phyloP scores from a whole-genome alignment of 2,888 invertebrate species.

The Microchrysa polita region DNA sequence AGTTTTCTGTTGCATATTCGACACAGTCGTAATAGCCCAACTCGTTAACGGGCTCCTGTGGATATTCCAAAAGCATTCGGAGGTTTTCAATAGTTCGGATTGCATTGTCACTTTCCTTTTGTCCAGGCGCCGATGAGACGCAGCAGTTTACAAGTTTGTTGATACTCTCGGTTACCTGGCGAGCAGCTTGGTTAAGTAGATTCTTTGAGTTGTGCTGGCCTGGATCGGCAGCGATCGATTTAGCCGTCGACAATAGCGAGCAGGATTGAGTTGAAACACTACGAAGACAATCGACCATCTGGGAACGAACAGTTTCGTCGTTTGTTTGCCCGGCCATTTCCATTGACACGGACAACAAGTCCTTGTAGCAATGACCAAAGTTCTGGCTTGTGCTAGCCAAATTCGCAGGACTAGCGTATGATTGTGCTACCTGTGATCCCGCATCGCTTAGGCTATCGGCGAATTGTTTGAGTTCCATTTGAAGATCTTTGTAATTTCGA shows the following conservation, averaged over 20 bases:
- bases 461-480: slow-evolving; percentile 83
- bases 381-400: slow-evolving; percentile 80
- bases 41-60: slow-evolving; percentile 87
- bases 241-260: slow-evolving; percentile 86
- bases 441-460: slow-evolving; percentile 87
- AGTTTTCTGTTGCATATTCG: slow-evolving; percentile 88
- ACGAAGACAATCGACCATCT: slow-evolving; percentile 87
- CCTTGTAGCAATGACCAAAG: slow-evolving; percentile 81
- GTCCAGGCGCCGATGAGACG: slow-evolving; percentile 91
- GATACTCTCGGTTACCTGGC: slow-evolving; percentile 91
- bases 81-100: slow-evolving; percentile 90
- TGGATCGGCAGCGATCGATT: slow-evolving; percentile 89
- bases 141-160: slow-evolving; percentile 79
- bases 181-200: slow-evolving; percentile 85
- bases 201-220: slow-evolving; percentile 91
- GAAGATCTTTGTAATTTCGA: slow-evolving; percentile 81
- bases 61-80: slow-evolving; percentile 82
- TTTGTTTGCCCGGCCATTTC: slow-evolving; percentile 86
- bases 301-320: slow-evolving; percentile 78
- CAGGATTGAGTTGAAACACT: slow-evolving; percentile 88
- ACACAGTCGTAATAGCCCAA: slow-evolving; percentile 93
- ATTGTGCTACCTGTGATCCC: slow-evolving; percentile 82
- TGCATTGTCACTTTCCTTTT: slow-evolving; percentile 96
- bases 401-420: slow-evolving; percentile 75
- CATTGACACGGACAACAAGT: slow-evolving; percentile 80